phyloP scores from a whole-genome alignment of 2,113 vertebrate genomes.

The Melanerpes aurifrons region DNA sequence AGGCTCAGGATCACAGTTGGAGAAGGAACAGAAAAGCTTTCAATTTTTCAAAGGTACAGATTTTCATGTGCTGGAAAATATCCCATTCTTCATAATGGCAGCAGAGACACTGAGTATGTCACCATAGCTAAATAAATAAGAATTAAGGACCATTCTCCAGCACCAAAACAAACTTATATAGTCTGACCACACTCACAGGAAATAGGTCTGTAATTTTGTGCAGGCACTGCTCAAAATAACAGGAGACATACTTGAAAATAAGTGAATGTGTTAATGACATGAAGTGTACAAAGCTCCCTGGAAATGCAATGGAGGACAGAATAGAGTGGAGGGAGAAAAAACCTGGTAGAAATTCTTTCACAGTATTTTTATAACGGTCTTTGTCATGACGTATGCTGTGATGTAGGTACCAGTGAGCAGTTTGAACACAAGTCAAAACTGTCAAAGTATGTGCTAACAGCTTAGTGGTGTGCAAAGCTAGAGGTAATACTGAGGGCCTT shows the following conservation, averaged over 20 bases:
- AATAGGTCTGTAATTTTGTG: not conserved
- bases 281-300: not conserved
- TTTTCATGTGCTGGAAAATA: not conserved
- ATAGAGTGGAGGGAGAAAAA: not conserved
- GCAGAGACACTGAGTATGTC: not conserved
- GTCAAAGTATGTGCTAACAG: accelerated
- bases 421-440: not conserved
- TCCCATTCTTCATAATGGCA: not conserved
- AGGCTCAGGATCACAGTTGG: not conserved
- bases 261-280: not conserved
- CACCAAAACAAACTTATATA: not conserved
- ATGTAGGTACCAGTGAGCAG: accelerated
- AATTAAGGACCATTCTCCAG: accelerated
- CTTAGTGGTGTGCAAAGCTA: not conserved
- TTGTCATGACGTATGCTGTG: accelerated
- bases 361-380: accelerated
- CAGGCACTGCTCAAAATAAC: not conserved
- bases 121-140: not conserved
- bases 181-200: not conserved
- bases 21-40: not conserved
- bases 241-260: not conserved
- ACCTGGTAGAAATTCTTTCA: not conserved
- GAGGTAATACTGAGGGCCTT: no score
- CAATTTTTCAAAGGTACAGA: not conserved
- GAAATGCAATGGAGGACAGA: not conserved